phyloP scores from a whole-genome alignment of 1,140 invertebrate genomes.

The Danaus melanippus region DNA sequence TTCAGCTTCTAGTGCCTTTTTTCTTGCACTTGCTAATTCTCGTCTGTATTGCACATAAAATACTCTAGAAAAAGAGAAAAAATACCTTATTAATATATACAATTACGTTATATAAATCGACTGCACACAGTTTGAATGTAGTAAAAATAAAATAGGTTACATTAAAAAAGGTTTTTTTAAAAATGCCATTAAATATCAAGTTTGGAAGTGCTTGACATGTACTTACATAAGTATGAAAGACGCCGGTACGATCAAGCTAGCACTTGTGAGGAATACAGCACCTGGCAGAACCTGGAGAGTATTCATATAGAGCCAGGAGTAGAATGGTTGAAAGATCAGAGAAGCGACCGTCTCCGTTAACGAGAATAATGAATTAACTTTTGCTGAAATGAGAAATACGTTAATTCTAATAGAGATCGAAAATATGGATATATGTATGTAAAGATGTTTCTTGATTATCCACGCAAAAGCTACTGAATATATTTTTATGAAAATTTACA shows the following conservation, averaged over 20 bases:
- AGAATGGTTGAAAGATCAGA: slow-evolving; percentile 55
- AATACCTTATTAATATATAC: not conserved
- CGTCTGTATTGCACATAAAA: slow-evolving; percentile 46
- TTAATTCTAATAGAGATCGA: not conserved
- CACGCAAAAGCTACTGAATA: too few species aligned
- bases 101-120: not conserved
- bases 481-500: too few species aligned
- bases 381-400: slow-evolving; percentile 34
- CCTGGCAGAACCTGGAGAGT: slow-evolving; percentile 49
- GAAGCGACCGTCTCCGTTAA: slow-evolving; percentile 56
- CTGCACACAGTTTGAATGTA: not conserved
- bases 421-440: too few species aligned
- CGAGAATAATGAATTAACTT: slow-evolving; percentile 61
- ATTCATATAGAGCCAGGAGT: slow-evolving; percentile 62
- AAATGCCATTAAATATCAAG: not conserved
- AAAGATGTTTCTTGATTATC: too few species aligned
- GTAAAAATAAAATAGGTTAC: not conserved
- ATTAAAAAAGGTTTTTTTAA: too few species aligned
- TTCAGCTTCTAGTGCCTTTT: slow-evolving; percentile 50
- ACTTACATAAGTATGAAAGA: slow-evolving; percentile 51
- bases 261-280: slow-evolving; percentile 54
- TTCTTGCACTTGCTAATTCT: slow-evolving; percentile 37
- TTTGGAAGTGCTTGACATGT: not conserved
- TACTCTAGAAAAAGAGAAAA: slow-evolving; percentile 30
- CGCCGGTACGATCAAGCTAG: slow-evolving; percentile 43